phyloP scores from a whole-genome alignment of 2,113 vertebrate genomes.

The Carollia perspicillata region DNA sequence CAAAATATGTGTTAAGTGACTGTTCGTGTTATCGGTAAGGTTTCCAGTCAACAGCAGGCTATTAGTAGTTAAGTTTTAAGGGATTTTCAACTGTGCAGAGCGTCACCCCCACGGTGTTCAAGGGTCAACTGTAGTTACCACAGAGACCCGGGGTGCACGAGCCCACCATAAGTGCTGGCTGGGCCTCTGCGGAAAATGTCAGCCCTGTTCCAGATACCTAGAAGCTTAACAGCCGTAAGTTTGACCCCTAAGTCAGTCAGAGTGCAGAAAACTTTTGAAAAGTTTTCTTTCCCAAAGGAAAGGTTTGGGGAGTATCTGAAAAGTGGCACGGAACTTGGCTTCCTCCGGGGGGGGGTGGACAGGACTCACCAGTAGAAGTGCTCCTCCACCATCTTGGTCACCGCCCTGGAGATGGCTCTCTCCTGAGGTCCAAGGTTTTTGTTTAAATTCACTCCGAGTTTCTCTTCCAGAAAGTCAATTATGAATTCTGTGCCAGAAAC shows the following conservation, averaged over 20 bases:
- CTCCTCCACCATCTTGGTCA: constrained; percentile 97
- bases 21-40: not conserved
- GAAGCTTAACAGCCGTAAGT: not conserved
- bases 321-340: not conserved
- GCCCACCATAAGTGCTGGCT: not conserved
- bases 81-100: not conserved
- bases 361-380: constrained; percentile 95
- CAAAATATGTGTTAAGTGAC: not conserved
- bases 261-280: not conserved
- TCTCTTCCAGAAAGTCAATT: constrained; percentile 97
- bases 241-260: not conserved
- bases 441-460: constrained; percentile 95
- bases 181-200: not conserved
- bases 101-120: not conserved
- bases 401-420: constrained; percentile 90
- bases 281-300: not conserved
- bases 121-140: not conserved
- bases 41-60: not conserved
- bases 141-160: not conserved
- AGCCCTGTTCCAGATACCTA: not conserved
- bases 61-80: not conserved
- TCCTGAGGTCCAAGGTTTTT: constrained; percentile 91
- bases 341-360: too few relatives aligned
- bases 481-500: constrained; percentile 97
- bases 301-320: not conserved